Conservation (phyloP, 2,113 vertebrate genomes). For the Apodemus speciosus region DNA sequence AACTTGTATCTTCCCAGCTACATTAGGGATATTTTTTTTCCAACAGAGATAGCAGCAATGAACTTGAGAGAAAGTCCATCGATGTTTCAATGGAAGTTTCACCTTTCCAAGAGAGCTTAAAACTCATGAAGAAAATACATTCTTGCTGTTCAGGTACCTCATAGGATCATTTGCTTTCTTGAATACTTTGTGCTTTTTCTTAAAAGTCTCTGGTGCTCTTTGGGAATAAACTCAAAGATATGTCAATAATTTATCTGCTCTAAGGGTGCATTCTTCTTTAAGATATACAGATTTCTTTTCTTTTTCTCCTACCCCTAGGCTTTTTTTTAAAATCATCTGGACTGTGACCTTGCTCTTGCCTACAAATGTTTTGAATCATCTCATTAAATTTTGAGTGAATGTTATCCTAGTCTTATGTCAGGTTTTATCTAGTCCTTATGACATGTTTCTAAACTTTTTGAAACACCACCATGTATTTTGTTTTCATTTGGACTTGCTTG, state of each 20-base stretch:
- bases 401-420: background rate
- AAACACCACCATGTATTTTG: background rate
- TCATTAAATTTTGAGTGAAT: background rate
- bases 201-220: conserved; percentile 73
- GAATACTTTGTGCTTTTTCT: background rate
- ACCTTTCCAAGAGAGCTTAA: background rate
- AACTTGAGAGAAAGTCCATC: background rate
- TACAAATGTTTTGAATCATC: background rate
- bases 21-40: background rate
- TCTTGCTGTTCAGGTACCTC: background rate
- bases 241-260: conserved; percentile 66
- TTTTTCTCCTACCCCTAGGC: conserved; percentile 9
- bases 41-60: background rate
- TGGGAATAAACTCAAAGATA: conserved; percentile 73
- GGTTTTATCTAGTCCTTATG: background rate
- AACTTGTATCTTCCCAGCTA: background rate
- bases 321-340: conserved; percentile 66
- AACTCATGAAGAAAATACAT: conserved; percentile 75
- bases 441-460: background rate
- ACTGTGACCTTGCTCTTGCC: conserved; percentile 38
- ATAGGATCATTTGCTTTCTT: background rate
- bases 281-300: conserved; percentile 44
- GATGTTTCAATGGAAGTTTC: background rate
- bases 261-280: conserved; percentile 56
- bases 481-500: background rate